A percentile compares a stretch with the other conserved stretches of the same genome.
phyloP scores from a whole-genome alignment of 2,113 vertebrate species.

The Glaucidium brasilianum region DNA sequence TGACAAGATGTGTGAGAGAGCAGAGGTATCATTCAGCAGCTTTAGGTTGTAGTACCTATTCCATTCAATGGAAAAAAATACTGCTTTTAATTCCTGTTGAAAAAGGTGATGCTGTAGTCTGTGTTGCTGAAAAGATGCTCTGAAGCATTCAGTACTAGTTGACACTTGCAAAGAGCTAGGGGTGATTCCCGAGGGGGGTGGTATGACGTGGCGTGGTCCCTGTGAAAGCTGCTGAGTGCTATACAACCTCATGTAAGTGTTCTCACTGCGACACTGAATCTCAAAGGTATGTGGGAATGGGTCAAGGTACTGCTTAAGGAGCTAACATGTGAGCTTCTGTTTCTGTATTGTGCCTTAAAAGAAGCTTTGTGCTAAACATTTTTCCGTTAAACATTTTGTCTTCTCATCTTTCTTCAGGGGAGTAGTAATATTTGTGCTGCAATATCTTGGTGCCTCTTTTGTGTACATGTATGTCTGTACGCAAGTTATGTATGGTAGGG shows the following conservation, averaged over 20 bases:
- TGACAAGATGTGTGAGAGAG: conserved; percentile 36
- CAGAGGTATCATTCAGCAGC: background rate
- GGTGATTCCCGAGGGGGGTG: background rate
- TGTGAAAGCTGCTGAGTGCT: background rate
- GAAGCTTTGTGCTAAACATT: background rate
- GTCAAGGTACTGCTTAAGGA: background rate
- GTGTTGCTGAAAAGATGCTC: background rate
- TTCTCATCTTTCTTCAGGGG: background rate
- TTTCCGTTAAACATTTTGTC: background rate
- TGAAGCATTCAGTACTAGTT: background rate
- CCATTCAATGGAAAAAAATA: background rate
- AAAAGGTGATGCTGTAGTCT: background rate
- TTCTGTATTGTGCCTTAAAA: background rate
- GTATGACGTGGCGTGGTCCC: background rate
- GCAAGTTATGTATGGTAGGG: background rate
- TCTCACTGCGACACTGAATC: background rate
- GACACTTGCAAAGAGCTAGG: background rate
- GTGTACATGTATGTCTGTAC: background rate
- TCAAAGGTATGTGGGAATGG: background rate
- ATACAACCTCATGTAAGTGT: background rate
- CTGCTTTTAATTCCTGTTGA: background rate
- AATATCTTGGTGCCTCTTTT: background rate
- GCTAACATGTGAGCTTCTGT: background rate
- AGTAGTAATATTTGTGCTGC: background rate
- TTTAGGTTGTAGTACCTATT: background rate